Percentiles rank a stretch among this genome's conserved stretches.
Evolutionary conservation across 2,113 vertebrate species (phyloP).

Genomic region (Phalacrocorax pelagicus): DNA sequence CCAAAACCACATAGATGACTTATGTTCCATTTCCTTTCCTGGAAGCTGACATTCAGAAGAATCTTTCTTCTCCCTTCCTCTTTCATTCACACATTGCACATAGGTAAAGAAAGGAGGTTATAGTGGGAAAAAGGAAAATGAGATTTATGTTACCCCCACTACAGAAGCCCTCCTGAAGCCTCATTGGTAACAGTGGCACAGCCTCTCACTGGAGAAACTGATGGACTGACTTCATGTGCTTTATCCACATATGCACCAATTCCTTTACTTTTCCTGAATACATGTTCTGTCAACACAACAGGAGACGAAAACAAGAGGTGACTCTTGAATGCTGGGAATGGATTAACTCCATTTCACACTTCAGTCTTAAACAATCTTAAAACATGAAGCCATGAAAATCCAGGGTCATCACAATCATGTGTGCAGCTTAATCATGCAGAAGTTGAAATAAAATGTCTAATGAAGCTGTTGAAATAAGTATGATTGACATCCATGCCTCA

Average conservation of each 20-base stretch:
- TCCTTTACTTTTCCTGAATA: neutral
- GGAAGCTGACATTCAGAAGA: neutral
- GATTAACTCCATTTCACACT: neutral
- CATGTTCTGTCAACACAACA: neutral
- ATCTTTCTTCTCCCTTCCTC: neutral
- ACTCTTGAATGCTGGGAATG: neutral
- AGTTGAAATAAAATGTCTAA: neutral
- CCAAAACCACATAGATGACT: neutral
- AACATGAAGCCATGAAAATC: neutral
- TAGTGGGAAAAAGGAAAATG: rapidly evolving
- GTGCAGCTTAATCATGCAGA: neutral
- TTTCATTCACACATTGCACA: neutral
- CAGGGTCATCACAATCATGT: neutral
- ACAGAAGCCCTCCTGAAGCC: neutral
- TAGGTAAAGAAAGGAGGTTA: neutral
- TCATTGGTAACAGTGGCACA: neutral
- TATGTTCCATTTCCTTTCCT: neutral
- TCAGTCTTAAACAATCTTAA: neutral
- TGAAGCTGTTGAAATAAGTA: neutral
- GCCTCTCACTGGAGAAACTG: neutral
- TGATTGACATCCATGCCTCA: neutral
- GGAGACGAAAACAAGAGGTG: neutral
- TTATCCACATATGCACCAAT: neutral
- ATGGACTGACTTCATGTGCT: neutral
- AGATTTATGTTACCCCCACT: neutral